Percentiles rank a stretch among this genome's conserved stretches.
These are phyloP conservation scores for Apaloderma vittatum DNA, from an alignment of 2,113 vertebrate species.

Conservation along the genomic window DNA sequence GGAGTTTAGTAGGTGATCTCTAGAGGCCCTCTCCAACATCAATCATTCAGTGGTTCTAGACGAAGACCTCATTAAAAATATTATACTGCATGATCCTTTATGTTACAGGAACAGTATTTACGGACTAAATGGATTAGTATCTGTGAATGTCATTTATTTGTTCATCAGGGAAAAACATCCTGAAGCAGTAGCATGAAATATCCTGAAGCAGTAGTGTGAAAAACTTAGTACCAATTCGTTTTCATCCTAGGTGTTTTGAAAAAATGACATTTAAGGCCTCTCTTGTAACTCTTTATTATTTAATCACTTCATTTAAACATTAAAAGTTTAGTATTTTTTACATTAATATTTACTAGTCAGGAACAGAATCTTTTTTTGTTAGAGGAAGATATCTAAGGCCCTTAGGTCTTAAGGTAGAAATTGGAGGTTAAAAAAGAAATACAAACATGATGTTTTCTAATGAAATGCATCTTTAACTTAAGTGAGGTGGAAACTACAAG, in stretches of 20 bases:
- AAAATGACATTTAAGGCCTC: background rate
- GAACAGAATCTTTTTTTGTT: background rate
- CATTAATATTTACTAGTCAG: background rate
- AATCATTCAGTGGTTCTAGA: background rate
- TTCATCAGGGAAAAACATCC: background rate
- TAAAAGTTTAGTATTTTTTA: background rate
- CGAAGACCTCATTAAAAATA: background rate
- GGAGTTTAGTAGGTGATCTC: background rate
- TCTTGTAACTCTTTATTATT: background rate
- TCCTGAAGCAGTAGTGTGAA: background rate
- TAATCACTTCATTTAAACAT: background rate
- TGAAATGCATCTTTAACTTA: background rate
- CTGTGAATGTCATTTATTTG: background rate
- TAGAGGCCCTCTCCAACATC: background rate
- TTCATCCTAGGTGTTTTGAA: background rate
- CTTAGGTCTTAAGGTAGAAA: background rate
- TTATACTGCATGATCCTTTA: background rate
- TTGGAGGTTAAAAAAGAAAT: background rate
- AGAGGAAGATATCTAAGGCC: background rate
- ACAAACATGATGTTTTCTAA: background rate
- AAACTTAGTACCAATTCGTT: background rate
- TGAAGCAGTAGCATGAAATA: background rate
- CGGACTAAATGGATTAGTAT: background rate
- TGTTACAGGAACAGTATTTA: background rate
- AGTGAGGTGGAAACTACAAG: background rate